A percentile compares a stretch with the other conserved stretches of the same genome.
Conservation (phyloP, 1,140 invertebrate species). For the Pristionchus pacificus region DNA sequence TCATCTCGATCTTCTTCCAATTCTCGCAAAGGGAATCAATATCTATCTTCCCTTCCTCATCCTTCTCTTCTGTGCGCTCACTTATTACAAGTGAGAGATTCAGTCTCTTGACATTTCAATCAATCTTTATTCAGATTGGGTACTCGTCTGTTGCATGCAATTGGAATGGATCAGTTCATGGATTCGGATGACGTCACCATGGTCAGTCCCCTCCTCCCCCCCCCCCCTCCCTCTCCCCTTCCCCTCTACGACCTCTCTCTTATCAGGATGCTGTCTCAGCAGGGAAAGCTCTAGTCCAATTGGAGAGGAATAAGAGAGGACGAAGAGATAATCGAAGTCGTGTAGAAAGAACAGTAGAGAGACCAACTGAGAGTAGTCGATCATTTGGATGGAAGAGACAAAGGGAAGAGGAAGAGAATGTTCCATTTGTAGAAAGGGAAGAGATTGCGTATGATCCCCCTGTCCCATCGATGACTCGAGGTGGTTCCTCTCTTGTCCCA, state of each 20-base stretch:
- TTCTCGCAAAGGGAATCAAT: slow-evolving; percentile 96
- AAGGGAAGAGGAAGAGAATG: slow-evolving; percentile 2
- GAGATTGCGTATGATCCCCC: background rate
- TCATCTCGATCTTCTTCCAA: slow-evolving; percentile 94
- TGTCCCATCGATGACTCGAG: background rate
- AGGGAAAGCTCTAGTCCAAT: slow-evolving; percentile 26
- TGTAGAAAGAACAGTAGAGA: slow-evolving; percentile 1
- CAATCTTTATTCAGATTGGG: slow-evolving; percentile 40
- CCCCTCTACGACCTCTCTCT: background rate
- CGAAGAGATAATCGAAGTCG: slow-evolving; percentile 3
- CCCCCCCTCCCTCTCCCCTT: slow-evolving; percentile 40
- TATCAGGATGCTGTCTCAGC: slow-evolving; percentile 8
- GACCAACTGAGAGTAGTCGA: background rate
- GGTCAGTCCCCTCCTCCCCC: slow-evolving; percentile 48
- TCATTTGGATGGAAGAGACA: slow-evolving; percentile 14
- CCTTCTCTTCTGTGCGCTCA: slow-evolving; percentile 83
- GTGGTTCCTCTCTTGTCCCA: slow-evolving; percentile 14
- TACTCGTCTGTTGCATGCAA: slow-evolving; percentile 44
- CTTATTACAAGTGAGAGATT: slow-evolving; percentile 70
- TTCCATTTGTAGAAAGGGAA: background rate
- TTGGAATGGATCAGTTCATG: slow-evolving; percentile 55
- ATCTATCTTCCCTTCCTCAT: slow-evolving; percentile 98
- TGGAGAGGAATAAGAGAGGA: slow-evolving; percentile 28
- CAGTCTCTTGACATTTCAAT: background rate
- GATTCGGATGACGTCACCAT: slow-evolving; percentile 54